Evolutionary conservation across 2,797 vertebrate species (phyloP), one percentile per base, ranked within the genome.

Genomic region (Tiaroga cobitis): DNA sequence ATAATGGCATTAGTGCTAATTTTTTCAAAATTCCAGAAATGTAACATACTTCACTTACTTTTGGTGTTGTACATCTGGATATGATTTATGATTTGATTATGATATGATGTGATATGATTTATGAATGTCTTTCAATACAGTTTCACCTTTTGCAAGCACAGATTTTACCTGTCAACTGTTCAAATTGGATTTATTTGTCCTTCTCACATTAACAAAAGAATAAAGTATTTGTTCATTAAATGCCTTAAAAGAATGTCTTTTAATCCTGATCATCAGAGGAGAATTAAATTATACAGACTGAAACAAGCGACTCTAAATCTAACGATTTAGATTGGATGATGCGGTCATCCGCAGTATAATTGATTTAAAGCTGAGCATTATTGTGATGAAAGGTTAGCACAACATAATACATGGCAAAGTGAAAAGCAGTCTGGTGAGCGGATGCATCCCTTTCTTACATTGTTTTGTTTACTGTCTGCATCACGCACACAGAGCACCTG

Each of bases 381-480:
- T 24, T 63, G 68, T 72, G 68, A 56, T 74, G 54, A 67, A 85
- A 32, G 69, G n/a, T 65, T 65, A 63, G 61, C 43, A 67, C 46
- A 63, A 61, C 13, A 32, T 78, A 43, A 80, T n/a, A 63, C 81
- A 81, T 3, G 51, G 68, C 43, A 43, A 83, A 83, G 26, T 63
- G 9, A 75, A 37, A 83, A 84, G 69, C 75, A 86, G 32, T 86
- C 76, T 83, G 76, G 54, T 9, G 68, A 84, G 70, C n/a, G 69
- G 80, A 72, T 75, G 51, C 67, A 61, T 51, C 56, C 37, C 63
- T 76, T 77, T 59, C 77, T 82, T 85, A 43, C 61, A 59, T 76
- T 80, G 67, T 80, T 83, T 87, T 89, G 65, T 85, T 88, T 86
- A 84, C 82, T 51, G 79, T 70, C 84, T 76, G 76, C 79, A 75